These are phyloP conservation scores for Cricetomys ansorgei DNA, from an alignment of 2,113 vertebrate species.

Conservation along the genomic window DNA sequence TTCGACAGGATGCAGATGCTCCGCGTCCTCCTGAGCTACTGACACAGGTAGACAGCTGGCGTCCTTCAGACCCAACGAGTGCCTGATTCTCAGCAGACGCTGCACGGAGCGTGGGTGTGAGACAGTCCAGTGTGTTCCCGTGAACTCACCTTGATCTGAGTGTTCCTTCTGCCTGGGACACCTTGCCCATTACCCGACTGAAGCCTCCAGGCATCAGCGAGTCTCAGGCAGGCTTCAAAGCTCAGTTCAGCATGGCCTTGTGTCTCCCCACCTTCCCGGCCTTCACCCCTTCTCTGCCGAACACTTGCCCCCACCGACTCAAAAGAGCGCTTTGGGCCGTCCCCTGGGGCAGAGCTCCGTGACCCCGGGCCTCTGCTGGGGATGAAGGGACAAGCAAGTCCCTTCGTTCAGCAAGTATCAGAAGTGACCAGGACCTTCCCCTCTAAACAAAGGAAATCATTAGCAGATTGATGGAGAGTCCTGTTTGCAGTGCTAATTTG, in stretches of 20 bases:
- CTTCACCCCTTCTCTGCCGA: not conserved
- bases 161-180: not conserved
- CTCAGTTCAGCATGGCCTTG: conserved; percentile 2
- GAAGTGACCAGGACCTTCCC: conserved; percentile 33
- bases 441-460: conserved; percentile 65
- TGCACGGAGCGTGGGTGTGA: accelerated
- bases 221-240: not conserved
- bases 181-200: not conserved
- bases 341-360: not conserved
- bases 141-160: not conserved
- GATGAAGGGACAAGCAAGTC: not conserved
- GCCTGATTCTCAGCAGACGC: not conserved
- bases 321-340: not conserved
- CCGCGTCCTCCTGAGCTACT: not conserved
- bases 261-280: not conserved
- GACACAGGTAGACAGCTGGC: not conserved
- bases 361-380: not conserved
- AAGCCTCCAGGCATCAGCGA: not conserved
- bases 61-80: not conserved
- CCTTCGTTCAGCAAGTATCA: not conserved
- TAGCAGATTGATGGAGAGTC: conserved; percentile 66
- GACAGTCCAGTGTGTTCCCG: not conserved
- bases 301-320: not conserved
- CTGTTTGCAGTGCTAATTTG: conserved; percentile 50
- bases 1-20: not conserved